phyloP scores from a whole-genome alignment of 2,113 vertebrate species.

The Salminus brasiliensis region DNA sequence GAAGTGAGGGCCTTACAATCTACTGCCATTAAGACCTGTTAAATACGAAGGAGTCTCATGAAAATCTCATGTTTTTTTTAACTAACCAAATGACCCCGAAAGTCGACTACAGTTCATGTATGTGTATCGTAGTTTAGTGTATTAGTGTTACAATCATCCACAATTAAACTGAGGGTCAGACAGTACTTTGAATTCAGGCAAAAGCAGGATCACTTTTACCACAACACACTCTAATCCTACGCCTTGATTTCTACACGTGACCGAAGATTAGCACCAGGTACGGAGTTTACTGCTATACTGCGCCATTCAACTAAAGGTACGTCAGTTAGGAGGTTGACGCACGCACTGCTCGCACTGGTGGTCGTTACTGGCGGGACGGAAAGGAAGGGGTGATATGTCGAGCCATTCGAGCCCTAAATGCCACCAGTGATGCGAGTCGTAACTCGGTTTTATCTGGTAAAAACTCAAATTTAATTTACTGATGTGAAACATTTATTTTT shows the following conservation, averaged over 20 bases:
- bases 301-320: conserved; percentile 1
- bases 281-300: not conserved
- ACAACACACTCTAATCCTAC: not conserved
- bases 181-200: not conserved
- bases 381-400: not conserved
- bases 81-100: not conserved
- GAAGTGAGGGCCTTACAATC: not conserved
- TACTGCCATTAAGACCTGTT: not conserved
- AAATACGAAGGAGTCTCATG: not conserved
- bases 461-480: no score
- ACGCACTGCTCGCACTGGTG: not conserved
- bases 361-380: not conserved
- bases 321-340: conserved; percentile 17
- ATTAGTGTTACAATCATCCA: conserved; percentile 41
- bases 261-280: conserved; percentile 13
- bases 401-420: no score
- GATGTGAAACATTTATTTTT: no score
- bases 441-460: no score
- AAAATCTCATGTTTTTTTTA: not conserved
- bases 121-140: not conserved
- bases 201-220: not conserved
- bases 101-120: not conserved
- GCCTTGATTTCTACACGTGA: not conserved
- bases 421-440: no score
- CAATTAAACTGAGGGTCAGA: not conserved